Evolutionary conservation across 2,113 vertebrate species (phyloP), one percentile per base, ranked within the genome.

Genomic region (Stercorarius parasiticus): DNA sequence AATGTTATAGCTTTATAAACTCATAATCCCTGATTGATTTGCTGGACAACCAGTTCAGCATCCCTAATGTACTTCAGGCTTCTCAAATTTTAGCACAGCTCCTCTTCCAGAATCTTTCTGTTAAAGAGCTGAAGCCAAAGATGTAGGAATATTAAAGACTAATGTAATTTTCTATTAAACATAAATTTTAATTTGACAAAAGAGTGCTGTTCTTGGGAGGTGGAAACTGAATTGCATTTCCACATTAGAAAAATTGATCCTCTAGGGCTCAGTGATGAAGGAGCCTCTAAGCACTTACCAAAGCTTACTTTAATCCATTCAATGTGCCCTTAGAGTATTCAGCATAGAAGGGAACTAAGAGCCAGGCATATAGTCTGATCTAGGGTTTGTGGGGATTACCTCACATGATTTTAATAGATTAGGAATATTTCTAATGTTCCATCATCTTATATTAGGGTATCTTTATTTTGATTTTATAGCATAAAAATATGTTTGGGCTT

Each of bases 161-260:
- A 36, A 59, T 76, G 43, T 73, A 83, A 82, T 89, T 91, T 86
- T 90, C 53, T 78, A 61, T 84, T 73, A 84, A 92, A 84, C 42
- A 26, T 61, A 9, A 77, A 84, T 91, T 93, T 90, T 89, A 86
- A 73, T 96, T 91, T 93, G 88, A 84, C 80, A 90, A 59, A 81
- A 59, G 59, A 70, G 52, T 50, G 49, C 70, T 94, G 15, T 82
- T 93, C 71, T 86, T 94, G 82, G 71, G 66, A 82, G 79, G 61
- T 74, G 47, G 55, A 90, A 87, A 78, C 38, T 87, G 81, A 86
- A 94, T 86, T 95, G 36, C 55, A n/a, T 67, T 86, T 81, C 69
- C 72, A 53, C 66, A 50, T 76, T 42, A 59, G 78, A 80, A 82
- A 47, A 87, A 50, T 53, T 40, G 70, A 90, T 70, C 79, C 91